Evolutionary conservation across 2,888 invertebrate species (phyloP).

Genomic region (Theristus sp.): DNA sequence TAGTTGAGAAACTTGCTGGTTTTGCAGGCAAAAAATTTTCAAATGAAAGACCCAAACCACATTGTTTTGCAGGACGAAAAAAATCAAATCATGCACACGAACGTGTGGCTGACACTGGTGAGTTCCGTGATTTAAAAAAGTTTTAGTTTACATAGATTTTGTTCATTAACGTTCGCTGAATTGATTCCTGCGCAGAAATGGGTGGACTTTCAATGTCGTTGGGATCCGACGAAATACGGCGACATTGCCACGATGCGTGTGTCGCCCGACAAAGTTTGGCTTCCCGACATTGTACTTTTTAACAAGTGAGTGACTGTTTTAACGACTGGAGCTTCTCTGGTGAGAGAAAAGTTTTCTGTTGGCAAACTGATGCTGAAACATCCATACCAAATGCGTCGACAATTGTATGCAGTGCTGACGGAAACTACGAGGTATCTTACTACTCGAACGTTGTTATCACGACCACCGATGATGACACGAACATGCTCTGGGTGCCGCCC

Average conservation of each 20-base stretch:
- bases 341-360: too few species aligned
- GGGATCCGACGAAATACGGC: slow-evolving; percentile 28
- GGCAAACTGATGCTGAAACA: too few species aligned
- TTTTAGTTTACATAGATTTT: too few species aligned
- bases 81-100: slow-evolving; percentile 31
- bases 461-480: slow-evolving; percentile 62
- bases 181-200: slow-evolving; percentile 14
- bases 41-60: not conserved
- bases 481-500: slow-evolving; percentile 81
- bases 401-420: slow-evolving; percentile 64
- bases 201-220: slow-evolving; percentile 25
- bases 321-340: too few species aligned
- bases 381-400: too few species aligned
- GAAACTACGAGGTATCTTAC: slow-evolving; percentile 97
- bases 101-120: slow-evolving; percentile 36
- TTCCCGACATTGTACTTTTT: slow-evolving; percentile 28
- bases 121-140: slow-evolving; percentile 27
- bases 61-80: slow-evolving; percentile 39
- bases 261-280: slow-evolving; percentile 34
- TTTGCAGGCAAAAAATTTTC: not conserved
- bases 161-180: too few species aligned
- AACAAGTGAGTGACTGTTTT: slow-evolving; percentile 48
- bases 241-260: slow-evolving; percentile 30
- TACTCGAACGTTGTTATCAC: slow-evolving; percentile 95
- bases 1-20: too few species aligned